Evolutionary conservation across 2,888 invertebrate genomes (phyloP).

Genomic region (Ethmia dodecea): DNA sequence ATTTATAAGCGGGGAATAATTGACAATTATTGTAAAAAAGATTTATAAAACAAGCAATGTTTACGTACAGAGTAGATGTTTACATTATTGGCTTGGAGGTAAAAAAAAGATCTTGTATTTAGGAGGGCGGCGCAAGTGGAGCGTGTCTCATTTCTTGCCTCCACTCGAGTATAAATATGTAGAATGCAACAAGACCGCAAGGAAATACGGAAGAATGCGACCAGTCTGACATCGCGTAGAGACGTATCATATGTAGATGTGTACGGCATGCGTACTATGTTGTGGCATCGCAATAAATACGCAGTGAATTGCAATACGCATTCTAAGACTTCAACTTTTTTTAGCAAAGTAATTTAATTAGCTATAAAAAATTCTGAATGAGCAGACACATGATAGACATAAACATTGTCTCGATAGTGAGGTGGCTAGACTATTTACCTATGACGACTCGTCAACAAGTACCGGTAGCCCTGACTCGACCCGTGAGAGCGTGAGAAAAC

Average conservation of each 20-base stretch:
- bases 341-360: too few species aligned
- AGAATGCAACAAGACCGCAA: slow-evolving; percentile 55
- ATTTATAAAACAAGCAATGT: slow-evolving; percentile 26
- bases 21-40: slow-evolving; percentile 20
- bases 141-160: slow-evolving; percentile 56
- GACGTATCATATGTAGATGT: slow-evolving; percentile 14
- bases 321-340: too few species aligned
- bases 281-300: too few species aligned
- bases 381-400: too few species aligned
- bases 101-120: slow-evolving; percentile 32
- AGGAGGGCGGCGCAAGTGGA: slow-evolving; percentile 51
- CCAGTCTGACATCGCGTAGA: slow-evolving; percentile 15
- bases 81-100: slow-evolving; percentile 19
- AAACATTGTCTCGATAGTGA: too few species aligned
- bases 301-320: too few species aligned
- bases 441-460: slow-evolving; percentile 18
- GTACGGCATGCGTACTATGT: too few species aligned
- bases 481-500: slow-evolving; percentile 38
- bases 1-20: slow-evolving; percentile 34
- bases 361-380: too few species aligned
- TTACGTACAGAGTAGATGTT: slow-evolving; percentile 19
- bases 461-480: slow-evolving; percentile 23
- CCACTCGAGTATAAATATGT: slow-evolving; percentile 46
- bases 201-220: slow-evolving; percentile 51
- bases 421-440: too few species aligned